Conservation (phyloP, 92 coral and sea anemone genomes). For the Palythoa grandiflora region DNA sequence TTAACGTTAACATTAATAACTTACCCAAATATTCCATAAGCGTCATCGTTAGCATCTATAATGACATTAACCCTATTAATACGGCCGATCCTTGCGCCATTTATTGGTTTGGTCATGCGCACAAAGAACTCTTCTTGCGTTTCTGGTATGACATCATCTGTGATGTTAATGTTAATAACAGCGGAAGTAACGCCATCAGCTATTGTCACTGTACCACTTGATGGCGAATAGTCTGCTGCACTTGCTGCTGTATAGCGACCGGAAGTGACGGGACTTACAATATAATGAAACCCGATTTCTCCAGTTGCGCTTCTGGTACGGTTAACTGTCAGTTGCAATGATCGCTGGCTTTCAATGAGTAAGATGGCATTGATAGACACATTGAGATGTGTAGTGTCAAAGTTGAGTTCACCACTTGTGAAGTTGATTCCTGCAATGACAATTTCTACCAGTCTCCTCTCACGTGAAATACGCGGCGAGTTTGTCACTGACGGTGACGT, state of each 20-base stretch:
- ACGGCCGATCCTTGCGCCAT: constrained; percentile 81
- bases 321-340: constrained; percentile 58
- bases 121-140: constrained; percentile 84
- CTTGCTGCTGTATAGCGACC: constrained; percentile 53
- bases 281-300: constrained; percentile 79
- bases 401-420: constrained; percentile 86
- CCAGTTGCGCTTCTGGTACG: constrained; percentile 76
- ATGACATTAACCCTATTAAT: constrained; percentile 72
- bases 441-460: constrained; percentile 75
- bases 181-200: constrained; percentile 56
- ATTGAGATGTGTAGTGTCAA: constrained; percentile 69
- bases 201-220: constrained; percentile 76
- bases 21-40: constrained; percentile 94
- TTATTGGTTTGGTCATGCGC: constrained; percentile 83
- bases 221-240: constrained; percentile 68
- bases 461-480: constrained; percentile 84
- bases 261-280: constrained; percentile 63
- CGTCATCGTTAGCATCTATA: constrained; percentile 86
- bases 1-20: neutral
- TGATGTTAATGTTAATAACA: constrained; percentile 64
- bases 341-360: constrained; percentile 61
- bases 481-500: constrained; percentile 52
- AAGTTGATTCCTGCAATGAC: constrained; percentile 82
- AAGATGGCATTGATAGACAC: constrained; percentile 65
- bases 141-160: constrained; percentile 82